A percentile compares a stretch with the other conserved stretches of the same genome.
Evolutionary conservation across 2,888 invertebrate genomes (phyloP).

Genomic region (Caenorhabditis doughertyi): DNA sequence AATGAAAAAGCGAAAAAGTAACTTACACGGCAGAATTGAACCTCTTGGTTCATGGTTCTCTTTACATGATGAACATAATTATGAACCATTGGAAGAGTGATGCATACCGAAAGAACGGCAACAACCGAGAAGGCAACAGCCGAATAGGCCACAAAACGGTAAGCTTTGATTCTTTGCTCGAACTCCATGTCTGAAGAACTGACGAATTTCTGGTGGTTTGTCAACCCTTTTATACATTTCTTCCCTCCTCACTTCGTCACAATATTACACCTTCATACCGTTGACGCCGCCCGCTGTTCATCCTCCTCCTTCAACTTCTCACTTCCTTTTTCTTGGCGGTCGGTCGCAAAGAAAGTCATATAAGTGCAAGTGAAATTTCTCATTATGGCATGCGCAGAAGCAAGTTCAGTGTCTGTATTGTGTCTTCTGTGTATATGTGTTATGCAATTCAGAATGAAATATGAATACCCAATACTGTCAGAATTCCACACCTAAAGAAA

Average conservation of each 20-base stretch:
- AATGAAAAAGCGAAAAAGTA: neutral
- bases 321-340: constrained; percentile 40
- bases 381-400: constrained; percentile 41
- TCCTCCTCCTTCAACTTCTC: constrained; percentile 28
- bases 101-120: constrained; percentile 70
- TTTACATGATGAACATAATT: constrained; percentile 73
- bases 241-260: neutral
- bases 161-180: constrained; percentile 71
- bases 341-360: constrained; percentile 34
- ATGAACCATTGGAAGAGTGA: constrained; percentile 73
- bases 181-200: constrained; percentile 67
- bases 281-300: constrained; percentile 42
- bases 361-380: constrained; percentile 61
- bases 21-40: constrained; percentile 69
- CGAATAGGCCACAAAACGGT: constrained; percentile 74
- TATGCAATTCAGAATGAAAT: constrained; percentile 44
- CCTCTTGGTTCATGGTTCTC: constrained; percentile 70
- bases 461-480: constrained; percentile 30
- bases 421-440: constrained; percentile 28
- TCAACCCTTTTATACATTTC: constrained; percentile 36
- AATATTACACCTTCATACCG: constrained; percentile 35
- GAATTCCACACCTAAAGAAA: constrained; percentile 1
- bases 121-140: constrained; percentile 74
- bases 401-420: constrained; percentile 40
- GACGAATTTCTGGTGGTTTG: constrained; percentile 8